Evolutionary conservation across 1,140 invertebrate species (phyloP), one percentile per base, ranked within the genome.

Genomic region (Periplaneta americana): DNA sequence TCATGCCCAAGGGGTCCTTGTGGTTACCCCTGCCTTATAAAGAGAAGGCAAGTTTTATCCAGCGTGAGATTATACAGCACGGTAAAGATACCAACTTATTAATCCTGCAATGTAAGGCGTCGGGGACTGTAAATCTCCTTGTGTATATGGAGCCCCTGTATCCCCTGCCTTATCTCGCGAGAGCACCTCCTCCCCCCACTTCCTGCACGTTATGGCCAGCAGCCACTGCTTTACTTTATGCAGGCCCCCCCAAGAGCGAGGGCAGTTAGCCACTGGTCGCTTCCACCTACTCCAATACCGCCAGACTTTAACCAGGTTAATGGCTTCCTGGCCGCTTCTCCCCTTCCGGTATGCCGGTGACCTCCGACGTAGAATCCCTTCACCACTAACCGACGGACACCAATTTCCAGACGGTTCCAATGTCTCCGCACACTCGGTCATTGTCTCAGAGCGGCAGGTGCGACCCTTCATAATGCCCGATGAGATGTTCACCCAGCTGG

Each of bases 71-170:
- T 66, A 66, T 13, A 11, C 22, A 28, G n/a, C 48, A 66, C 22
- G 28, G 22, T 66, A n/a, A 66, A 66, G 75, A 77, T 77, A 77
- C 33, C 75, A 17, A 77, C 75, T 77, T 34, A 77, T 77, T 77
- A 77, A 77, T 77, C 75, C 75, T 5, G 17, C 33, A 77, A 77
- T 77, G 75, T 33, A 77, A 77, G 75, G 75, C 33, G 75, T 34
- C 31, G 28, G 57, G 15, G 35, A 77, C 6, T 28, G 4, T 77
- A 77, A 77, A 77, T 77, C 75, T 77, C 4, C 33, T n/a, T 34
- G 35, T 77, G 35, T n/a, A n/a, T n/a, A n/a, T n/a, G n/a, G n/a
- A n/a, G n/a, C 48, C 28, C n/a, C 48, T 8, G 48, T 28, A 66
- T 66, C 48, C 48, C 11, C 4, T 66, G 22, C 28, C 48, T 66